Percentiles rank a stretch among this genome's conserved stretches.
Evolutionary conservation across 2,888 invertebrate species (phyloP).

Genomic region (Choreutis nemorana): DNA sequence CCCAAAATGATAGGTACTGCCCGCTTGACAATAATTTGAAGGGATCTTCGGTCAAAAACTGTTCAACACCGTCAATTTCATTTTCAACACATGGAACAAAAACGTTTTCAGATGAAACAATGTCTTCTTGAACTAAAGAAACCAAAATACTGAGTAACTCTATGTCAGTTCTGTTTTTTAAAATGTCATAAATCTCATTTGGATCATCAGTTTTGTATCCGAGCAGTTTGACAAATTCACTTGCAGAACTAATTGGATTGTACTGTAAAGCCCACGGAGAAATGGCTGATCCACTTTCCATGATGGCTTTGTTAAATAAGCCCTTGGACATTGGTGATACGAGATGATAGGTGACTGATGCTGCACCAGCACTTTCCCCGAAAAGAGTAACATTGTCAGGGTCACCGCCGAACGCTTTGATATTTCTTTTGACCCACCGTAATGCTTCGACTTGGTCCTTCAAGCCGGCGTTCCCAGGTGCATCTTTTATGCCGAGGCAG

Average conservation of each 20-base stretch:
- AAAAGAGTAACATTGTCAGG: constrained; percentile 45
- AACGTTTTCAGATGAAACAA: constrained; percentile 42
- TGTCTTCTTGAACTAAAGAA: constrained; percentile 37
- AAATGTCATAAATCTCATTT: constrained; percentile 28
- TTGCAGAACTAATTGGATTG: constrained; percentile 39
- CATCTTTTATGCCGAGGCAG: constrained; percentile 44
- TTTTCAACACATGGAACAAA: constrained; percentile 51
- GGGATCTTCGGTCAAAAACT: constrained; percentile 35
- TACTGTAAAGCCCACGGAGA: constrained; percentile 46
- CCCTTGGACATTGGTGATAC: constrained; percentile 46
- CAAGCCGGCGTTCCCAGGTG: constrained; percentile 48
- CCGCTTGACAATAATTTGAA: constrained; percentile 33
- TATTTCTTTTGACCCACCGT: constrained; percentile 42
- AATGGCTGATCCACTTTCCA: constrained; percentile 51
- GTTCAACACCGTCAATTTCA: constrained; percentile 20
- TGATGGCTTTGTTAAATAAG: constrained; percentile 41
- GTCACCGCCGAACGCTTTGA: constrained; percentile 43
- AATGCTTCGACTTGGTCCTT: constrained; percentile 51
- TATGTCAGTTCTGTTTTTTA: constrained; percentile 23
- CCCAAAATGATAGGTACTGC: constrained; percentile 38
- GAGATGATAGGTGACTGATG: constrained; percentile 41
- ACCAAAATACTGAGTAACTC: constrained; percentile 32
- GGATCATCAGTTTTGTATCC: constrained; percentile 30
- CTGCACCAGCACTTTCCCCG: constrained; percentile 54
- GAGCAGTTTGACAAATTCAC: constrained; percentile 28